Evolutionary conservation across 1,140 invertebrate species (phyloP).

Genomic region (Himalopsyche phryganea): DNA sequence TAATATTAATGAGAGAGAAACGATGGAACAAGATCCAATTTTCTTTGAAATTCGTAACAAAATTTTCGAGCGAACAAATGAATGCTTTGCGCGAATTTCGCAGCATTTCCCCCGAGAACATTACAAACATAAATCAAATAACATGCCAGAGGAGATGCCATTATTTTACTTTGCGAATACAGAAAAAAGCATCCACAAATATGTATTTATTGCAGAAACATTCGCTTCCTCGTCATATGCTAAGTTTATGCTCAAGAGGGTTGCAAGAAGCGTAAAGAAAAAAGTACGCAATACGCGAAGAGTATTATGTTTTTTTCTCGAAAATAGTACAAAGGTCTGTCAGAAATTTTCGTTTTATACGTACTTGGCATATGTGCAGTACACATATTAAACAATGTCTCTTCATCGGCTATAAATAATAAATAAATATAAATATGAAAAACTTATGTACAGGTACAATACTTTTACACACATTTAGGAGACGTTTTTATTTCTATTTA

Average conservation of each 20-base stretch:
- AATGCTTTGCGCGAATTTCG: constrained; percentile 18
- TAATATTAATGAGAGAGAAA: neutral
- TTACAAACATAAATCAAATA: constrained; percentile 30
- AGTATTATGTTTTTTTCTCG: too few relatives aligned
- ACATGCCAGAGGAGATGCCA: constrained; percentile 25
- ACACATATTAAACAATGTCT: too few relatives aligned
- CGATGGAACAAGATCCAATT: neutral
- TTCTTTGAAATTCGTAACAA: constrained; percentile 11
- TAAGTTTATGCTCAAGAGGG: neutral
- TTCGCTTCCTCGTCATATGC: constrained; percentile 1
- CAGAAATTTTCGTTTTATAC: too few relatives aligned
- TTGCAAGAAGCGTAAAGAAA: too few relatives aligned
- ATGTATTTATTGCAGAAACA: constrained; percentile 26
- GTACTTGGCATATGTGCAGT: too few relatives aligned
- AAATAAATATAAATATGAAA: too few relatives aligned
- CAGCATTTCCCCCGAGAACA: constrained; percentile 25
- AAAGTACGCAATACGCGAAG: too few relatives aligned
- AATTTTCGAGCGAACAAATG: constrained; percentile 14
- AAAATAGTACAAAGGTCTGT: too few relatives aligned
- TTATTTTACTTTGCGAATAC: constrained; percentile 21
- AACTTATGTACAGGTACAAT: too few relatives aligned
- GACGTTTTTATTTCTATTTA: too few relatives aligned
- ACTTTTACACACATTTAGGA: too few relatives aligned
- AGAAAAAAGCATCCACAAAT: constrained; percentile 21
- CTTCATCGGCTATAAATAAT: too few relatives aligned